A percentile compares a stretch with the other conserved stretches of the same genome.
phyloP scores from a whole-genome alignment of 2,797 vertebrate genomes.

The Natrix natrix region DNA sequence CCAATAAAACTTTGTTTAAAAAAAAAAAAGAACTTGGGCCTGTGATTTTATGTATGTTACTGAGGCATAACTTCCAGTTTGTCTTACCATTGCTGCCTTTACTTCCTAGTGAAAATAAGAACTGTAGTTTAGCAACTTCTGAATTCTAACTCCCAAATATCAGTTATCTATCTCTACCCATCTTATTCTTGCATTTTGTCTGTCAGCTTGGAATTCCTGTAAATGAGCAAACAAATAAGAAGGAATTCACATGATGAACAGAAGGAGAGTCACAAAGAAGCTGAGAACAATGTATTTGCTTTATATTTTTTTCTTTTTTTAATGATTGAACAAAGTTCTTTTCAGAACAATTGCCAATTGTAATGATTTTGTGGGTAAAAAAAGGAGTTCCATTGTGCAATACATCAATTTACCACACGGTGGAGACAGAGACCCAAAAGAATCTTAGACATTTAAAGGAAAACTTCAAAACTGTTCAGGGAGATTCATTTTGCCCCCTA shows the following conservation, averaged over 20 bases:
- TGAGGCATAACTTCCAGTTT: neutral
- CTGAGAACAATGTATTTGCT: neutral
- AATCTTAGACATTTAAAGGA: neutral
- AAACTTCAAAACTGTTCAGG: neutral
- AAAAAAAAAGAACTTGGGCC: no score
- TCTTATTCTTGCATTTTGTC: neutral
- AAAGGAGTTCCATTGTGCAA: neutral
- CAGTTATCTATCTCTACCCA: neutral
- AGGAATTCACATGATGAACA: neutral
- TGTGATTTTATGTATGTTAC: neutral
- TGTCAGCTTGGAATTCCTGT: neutral
- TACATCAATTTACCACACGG: constrained; percentile 6
- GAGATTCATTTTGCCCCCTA: no score
- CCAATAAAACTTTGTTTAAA: no score
- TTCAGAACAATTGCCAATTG: neutral
- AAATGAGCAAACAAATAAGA: neutral
- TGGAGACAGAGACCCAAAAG: constrained; percentile 5
- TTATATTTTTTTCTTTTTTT: neutral
- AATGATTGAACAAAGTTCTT: neutral
- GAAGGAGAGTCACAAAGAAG: neutral
- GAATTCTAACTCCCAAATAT: neutral
- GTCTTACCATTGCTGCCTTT: neutral
- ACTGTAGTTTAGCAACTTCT: neutral
- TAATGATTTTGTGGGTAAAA: neutral
- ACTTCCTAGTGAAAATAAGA: neutral